Percentiles rank a stretch among this genome's conserved stretches.
Evolutionary conservation across 2,888 invertebrate species (phyloP).

Genomic region (Embidobia sp.): DNA sequence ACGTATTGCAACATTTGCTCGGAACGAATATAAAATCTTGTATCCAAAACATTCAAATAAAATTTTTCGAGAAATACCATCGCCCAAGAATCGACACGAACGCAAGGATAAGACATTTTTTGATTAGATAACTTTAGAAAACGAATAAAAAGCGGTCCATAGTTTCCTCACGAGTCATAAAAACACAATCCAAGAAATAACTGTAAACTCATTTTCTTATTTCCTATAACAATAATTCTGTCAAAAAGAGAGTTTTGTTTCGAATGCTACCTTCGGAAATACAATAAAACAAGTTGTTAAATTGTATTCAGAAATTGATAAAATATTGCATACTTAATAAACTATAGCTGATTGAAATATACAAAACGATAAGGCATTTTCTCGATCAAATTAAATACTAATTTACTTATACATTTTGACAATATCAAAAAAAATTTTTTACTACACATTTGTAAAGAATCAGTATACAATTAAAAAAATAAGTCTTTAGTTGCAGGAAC

Average conservation of each 20-base stretch:
- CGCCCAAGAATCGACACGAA: background rate
- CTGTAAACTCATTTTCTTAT: slow-evolving; percentile 3
- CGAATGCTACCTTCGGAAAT: background rate
- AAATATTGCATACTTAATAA: too few species aligned
- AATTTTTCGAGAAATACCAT: background rate
- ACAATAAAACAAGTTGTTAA: too few species aligned
- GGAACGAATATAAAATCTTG: background rate
- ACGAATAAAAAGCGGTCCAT: background rate
- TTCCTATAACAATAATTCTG: background rate
- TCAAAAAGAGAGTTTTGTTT: background rate
- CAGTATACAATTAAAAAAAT: too few species aligned
- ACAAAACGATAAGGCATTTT: too few species aligned
- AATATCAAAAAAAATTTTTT: too few species aligned
- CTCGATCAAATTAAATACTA: too few species aligned
- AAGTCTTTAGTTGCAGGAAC: too few species aligned
- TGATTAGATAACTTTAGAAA: slow-evolving; percentile 1
- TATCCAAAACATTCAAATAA: background rate
- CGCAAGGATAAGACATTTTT: background rate
- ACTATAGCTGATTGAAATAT: too few species aligned
- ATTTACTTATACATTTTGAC: too few species aligned
- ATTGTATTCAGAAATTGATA: too few species aligned
- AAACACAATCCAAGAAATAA: slow-evolving; percentile 3
- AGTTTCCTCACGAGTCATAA: background rate
- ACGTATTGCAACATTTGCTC: background rate
- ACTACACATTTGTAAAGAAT: too few species aligned